Conservation (phyloP, 2,888 invertebrate genomes). For the Hirtodrosophila alboralis region DNA sequence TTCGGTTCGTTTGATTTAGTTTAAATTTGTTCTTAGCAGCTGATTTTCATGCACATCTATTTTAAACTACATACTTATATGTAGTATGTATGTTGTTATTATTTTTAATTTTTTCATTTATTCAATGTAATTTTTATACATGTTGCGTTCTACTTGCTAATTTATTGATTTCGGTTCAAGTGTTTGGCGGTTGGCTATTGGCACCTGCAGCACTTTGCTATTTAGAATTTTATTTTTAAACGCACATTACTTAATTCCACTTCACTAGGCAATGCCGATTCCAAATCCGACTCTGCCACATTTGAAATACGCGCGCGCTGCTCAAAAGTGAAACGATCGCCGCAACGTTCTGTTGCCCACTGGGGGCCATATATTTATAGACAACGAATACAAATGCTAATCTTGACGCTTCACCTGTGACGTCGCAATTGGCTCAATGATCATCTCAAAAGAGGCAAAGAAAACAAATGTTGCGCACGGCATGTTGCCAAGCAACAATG, state of each 20-base stretch:
- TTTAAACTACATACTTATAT: slow-evolving; percentile 36
- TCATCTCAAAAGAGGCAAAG: slow-evolving; percentile 27
- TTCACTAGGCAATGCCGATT: slow-evolving; percentile 52
- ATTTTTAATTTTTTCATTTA: slow-evolving; percentile 63
- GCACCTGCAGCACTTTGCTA: slow-evolving; percentile 45
- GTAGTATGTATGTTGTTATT: slow-evolving; percentile 26
- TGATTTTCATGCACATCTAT: slow-evolving; percentile 65
- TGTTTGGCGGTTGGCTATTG: no score
- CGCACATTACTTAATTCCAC: slow-evolving; percentile 62
- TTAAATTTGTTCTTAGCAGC: slow-evolving; percentile 52
- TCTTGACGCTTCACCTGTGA: slow-evolving; percentile 75
- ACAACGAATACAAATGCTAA: slow-evolving; percentile 47
- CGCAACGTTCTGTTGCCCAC: slow-evolving; percentile 59
- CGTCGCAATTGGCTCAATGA: slow-evolving; percentile 48
- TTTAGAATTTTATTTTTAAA: slow-evolving; percentile 65
- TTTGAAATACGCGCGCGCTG: slow-evolving; percentile 25
- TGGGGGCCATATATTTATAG: slow-evolving; percentile 64
- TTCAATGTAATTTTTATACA: slow-evolving; percentile 43
- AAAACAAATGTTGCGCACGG: no score
- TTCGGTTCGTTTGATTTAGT: slow-evolving; percentile 21
- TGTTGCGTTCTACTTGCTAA: slow-evolving; percentile 34
- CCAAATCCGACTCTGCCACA: slow-evolving; percentile 45
- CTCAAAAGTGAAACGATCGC: slow-evolving; percentile 42
- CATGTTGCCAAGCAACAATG: no score
- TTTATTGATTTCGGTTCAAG: background rate